Evolutionary conservation across 2,797 vertebrate species (phyloP), one percentile per base, ranked within the genome.

Genomic region (Bradypodion ventrale): DNA sequence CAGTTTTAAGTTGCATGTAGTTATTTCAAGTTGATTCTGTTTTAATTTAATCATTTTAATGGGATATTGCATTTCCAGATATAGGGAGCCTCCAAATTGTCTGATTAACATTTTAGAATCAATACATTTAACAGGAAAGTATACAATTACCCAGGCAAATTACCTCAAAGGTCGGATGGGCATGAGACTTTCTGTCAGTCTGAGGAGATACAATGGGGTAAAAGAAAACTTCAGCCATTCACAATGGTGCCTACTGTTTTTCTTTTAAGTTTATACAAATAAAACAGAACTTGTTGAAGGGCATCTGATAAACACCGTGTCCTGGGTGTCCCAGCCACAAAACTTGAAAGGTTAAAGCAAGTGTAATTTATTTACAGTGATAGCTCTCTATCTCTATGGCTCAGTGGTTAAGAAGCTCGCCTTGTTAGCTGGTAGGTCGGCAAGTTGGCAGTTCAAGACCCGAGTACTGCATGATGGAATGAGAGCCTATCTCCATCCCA

Each of bases 31-130:
- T 75, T 90, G 93, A 93, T 92, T 93, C 93, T 76, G 88, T 88
- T 94, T 92, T 92, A 92, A 92, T 92, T 92, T 88, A 93, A 94
- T 93, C 93, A 90, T 82, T 93, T 93, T 94, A 94, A 94, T 94
- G 89, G 91, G 89, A 93, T 91, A 93, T 90, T 81, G 44, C 75
- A 86, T 86, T 90, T 93, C 90, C 90, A 91, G 92, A 87, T 89
- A 88, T 80, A 91, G 84, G 77, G 77, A 66, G 21, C 84, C 89
- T 93, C 93, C 93, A 91, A 93, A 92, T 92, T 85, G 89, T 91
- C 93, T 92, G 93, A 94, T 93, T 94, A 93, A 92, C 92, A 91
- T 88, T 93, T 90, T 89, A 93, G 69, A 94, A 94, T 94, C 94
- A 94, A 94, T 89, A 94, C 46, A 70, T 92, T 94, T 93, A 94